Conservation (phyloP, 2,888 invertebrate genomes). For the Chalcosyrphus nemorum region DNA sequence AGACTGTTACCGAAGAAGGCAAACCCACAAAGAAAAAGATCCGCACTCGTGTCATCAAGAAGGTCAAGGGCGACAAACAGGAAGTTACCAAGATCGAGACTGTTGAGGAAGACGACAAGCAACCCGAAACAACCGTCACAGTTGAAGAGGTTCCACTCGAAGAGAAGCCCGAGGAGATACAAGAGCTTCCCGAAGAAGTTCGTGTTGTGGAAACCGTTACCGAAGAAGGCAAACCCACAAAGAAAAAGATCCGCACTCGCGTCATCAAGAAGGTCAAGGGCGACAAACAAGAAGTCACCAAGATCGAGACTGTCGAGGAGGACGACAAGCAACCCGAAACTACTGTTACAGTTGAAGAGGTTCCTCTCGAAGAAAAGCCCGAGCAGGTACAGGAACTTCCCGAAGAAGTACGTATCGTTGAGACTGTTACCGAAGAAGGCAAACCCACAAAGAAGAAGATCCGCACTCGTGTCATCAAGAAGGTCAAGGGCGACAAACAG, state of each 20-base stretch:
- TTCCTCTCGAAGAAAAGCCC: slow-evolving; percentile 66
- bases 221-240: slow-evolving; percentile 78
- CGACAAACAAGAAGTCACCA: slow-evolving; percentile 78
- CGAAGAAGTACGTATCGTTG: slow-evolving; percentile 75
- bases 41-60: slow-evolving; percentile 74
- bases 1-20: slow-evolving; percentile 76
- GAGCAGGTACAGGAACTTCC: slow-evolving; percentile 77
- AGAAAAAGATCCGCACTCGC: slow-evolving; percentile 77
- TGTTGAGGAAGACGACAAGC: slow-evolving; percentile 76
- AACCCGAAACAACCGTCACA: slow-evolving; percentile 76
- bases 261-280: slow-evolving; percentile 79
- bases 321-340: slow-evolving; percentile 78
- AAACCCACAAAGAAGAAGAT: slow-evolving; percentile 77
- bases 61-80: slow-evolving; percentile 73
- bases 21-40: slow-evolving; percentile 75
- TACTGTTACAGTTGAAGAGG: slow-evolving; percentile 73
- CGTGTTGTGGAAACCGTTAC: slow-evolving; percentile 81
- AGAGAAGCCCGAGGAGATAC: slow-evolving; percentile 75
- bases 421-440: slow-evolving; percentile 63
- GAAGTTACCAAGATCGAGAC: slow-evolving; percentile 79
- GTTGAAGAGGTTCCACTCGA: slow-evolving; percentile 63
- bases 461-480: slow-evolving; percentile 79
- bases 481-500: slow-evolving; percentile 78
- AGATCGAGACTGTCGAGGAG: slow-evolving; percentile 80
- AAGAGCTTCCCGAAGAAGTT: slow-evolving; percentile 79